phyloP scores from a whole-genome alignment of 2,113 vertebrate genomes.

The Sapayoa aenigma region DNA sequence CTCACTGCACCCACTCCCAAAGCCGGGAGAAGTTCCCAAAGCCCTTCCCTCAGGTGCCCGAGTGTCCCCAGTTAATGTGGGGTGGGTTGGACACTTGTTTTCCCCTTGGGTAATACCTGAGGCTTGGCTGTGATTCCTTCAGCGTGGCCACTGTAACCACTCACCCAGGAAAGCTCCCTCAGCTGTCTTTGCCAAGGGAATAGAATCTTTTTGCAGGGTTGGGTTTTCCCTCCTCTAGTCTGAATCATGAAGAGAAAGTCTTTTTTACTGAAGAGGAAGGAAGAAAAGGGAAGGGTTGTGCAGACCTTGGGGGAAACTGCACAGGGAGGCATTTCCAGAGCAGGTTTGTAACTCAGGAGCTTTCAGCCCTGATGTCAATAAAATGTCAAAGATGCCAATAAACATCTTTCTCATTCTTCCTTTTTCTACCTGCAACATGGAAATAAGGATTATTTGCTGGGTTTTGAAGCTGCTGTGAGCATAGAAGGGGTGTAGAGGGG shows the following conservation, averaged over 20 bases:
- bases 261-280: neutral
- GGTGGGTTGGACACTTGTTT: neutral
- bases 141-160: neutral
- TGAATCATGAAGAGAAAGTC: neutral
- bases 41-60: neutral
- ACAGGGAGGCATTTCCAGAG: neutral
- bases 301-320: neutral
- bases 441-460: neutral
- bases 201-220: neutral
- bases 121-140: constrained; percentile 7
- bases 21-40: neutral
- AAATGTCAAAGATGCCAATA: no score
- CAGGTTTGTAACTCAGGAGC: neutral
- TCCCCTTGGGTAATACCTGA: constrained; percentile 34
- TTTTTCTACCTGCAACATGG: neutral
- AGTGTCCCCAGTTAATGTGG: constrained; percentile 29
- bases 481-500: neutral
- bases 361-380: neutral
- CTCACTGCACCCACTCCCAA: neutral
- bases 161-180: neutral
- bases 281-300: neutral
- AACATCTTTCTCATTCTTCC: neutral
- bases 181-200: neutral
- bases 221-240: neutral
- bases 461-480: neutral